Conservation (phyloP, 2,113 vertebrate species). For the Notarius quadriscutis region DNA sequence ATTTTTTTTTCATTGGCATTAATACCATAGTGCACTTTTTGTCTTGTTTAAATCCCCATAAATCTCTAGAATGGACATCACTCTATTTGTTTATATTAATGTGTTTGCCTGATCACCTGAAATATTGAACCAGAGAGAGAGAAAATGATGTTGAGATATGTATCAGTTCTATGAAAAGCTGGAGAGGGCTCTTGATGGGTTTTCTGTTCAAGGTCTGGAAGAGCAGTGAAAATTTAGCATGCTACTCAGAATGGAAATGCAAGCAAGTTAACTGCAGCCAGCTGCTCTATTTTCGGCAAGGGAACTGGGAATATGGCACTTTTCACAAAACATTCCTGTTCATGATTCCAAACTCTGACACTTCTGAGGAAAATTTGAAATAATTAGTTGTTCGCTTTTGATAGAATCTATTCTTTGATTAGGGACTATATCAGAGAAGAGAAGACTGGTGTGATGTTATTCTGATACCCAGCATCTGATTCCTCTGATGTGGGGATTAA, state of each 20-base stretch:
- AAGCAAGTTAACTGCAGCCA: slow-evolving; percentile 5
- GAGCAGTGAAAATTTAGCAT: background rate
- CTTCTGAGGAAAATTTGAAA: background rate
- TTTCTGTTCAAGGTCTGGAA: background rate
- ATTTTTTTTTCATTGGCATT: background rate
- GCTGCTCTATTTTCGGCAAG: background rate
- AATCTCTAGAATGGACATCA: background rate
- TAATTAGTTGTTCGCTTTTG: background rate
- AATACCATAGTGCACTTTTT: background rate
- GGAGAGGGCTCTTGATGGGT: background rate
- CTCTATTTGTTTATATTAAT: background rate
- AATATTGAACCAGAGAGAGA: background rate
- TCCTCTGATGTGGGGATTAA: background rate
- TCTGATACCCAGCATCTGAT: background rate
- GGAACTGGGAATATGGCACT: background rate
- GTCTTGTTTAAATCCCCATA: background rate
- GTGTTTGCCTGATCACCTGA: background rate
- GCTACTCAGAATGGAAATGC: background rate
- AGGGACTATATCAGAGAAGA: background rate
- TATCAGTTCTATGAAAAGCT: background rate
- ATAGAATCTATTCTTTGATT: background rate
- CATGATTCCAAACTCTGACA: background rate
- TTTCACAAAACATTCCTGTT: slow-evolving; percentile 8
- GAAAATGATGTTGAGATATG: slow-evolving; percentile 10
- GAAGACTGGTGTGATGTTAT: background rate